Base-by-base conservation (phyloP, 2,113 vertebrate species). In the Perccottus glenii region DNA sequence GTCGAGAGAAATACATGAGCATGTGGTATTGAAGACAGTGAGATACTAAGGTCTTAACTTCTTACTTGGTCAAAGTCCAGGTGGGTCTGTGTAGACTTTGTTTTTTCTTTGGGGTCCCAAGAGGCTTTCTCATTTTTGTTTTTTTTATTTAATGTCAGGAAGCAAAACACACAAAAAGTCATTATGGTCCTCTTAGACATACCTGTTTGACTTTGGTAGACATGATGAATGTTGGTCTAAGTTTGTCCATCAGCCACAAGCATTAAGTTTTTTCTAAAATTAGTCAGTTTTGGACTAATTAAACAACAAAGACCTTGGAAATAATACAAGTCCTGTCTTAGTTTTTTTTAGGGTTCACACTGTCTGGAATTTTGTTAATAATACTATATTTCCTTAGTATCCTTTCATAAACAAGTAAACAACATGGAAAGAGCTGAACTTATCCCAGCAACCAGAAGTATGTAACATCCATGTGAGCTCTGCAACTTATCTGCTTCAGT, bases 371-470 rank as follows among this genome's bases (percentile, higher is more conserved):
- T 12, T 36, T 55, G 52, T 55, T 14, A 8, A 36, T 7, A 6
- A 36, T 7, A 6, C 35, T 33, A 36, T 14, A 55, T 55, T n/a
- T 36, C 12, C 14, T n/a, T n/a, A 14, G 38, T 40, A n/a, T 38
- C n/a, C 19, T 15, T 55, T 38, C 19, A 38, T 15, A 36, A 55
- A 55, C 52, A 36, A 35, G 32, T 32, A 55, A 36, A 55, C 32
- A 55, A 38, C 52, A 8, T 5, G 6, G 32, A 55, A 15, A 33
- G 7, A 55, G 52, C 36, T 55, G 15, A 53, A 64, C 49, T 64
- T 27, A 78, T 71, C 73, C 51, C n/a, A 27, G 73, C 81, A 73
- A 79, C 64, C 55, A 67, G 19, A 81, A 75, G 43, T 42, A 63
- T 70, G 48, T 46, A 55, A 48, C 67, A 27, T 48, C 65, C 61